A percentile compares a stretch with the other conserved stretches of the same genome.
These are phyloP conservation scores for Apteryx owenii DNA, from an alignment of 2,113 vertebrate genomes.

Conservation along the genomic window DNA sequence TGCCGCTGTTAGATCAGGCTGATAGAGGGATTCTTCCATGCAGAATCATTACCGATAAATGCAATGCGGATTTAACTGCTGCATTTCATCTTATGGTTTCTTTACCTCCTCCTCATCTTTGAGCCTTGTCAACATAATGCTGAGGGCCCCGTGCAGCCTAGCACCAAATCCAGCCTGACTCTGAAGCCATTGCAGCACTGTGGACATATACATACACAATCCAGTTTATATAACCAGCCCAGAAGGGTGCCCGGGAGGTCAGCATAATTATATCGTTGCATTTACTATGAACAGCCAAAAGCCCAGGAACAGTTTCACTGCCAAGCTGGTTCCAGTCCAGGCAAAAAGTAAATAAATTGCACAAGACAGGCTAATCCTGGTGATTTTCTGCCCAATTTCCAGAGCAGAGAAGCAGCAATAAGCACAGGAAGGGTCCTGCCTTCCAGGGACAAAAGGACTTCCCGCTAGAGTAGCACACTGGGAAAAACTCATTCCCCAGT, in stretches of 20 bases:
- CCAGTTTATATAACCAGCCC: background rate
- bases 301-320: background rate
- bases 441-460: background rate
- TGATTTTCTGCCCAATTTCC: background rate
- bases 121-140: background rate
- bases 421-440: background rate
- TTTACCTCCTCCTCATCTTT: background rate
- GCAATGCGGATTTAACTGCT: background rate
- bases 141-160: too few relatives aligned
- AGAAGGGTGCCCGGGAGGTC: background rate
- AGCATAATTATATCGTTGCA: background rate
- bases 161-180: too few relatives aligned
- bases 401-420: background rate
- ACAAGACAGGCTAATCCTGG: background rate
- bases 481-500: background rate
- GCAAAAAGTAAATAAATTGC: background rate
- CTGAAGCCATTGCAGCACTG: background rate
- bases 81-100: background rate
- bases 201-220: background rate
- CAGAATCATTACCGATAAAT: background rate
- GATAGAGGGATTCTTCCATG: background rate
- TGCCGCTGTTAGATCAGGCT: background rate
- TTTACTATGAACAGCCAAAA: background rate
- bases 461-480: background rate
- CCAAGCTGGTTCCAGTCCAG: background rate